Percentiles rank a stretch among this genome's conserved stretches.
These are phyloP conservation scores for Cherax quadricarinatus DNA, from an alignment of 1,140 invertebrate species.

Conservation along the genomic window DNA sequence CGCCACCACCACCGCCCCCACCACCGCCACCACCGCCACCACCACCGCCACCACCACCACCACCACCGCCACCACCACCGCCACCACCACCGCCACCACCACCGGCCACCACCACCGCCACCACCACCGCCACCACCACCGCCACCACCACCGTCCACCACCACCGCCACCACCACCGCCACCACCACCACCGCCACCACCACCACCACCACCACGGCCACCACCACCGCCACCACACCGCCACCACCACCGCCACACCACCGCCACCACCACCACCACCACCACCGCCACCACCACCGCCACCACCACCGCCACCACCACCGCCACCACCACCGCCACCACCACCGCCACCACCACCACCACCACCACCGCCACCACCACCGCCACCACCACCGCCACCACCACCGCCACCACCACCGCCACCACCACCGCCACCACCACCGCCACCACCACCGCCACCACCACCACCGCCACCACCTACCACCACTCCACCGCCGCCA, in stretches of 20 bases:
- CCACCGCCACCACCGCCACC: not conserved
- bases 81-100: not conserved
- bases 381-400: too few relatives aligned
- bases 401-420: too few relatives aligned
- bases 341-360: too few relatives aligned
- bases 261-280: not conserved
- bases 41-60: slow-evolving; percentile 3
- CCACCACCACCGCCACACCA: too few relatives aligned
- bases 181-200: not conserved
- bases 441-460: too few relatives aligned
- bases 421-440: too few relatives aligned
- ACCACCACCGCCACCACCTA: too few relatives aligned
- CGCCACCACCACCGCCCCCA: not conserved
- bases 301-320: too few relatives aligned
- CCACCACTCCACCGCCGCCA: too few relatives aligned
- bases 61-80: not conserved
- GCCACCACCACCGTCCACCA: not conserved
- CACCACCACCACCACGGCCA: not conserved
- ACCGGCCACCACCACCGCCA: not conserved
- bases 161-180: not conserved
- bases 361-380: too few relatives aligned
- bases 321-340: too few relatives aligned
- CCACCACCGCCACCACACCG: too few relatives aligned
- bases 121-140: not conserved
- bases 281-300: slow-evolving; percentile 22